Evolutionary conservation across 2,888 invertebrate genomes (phyloP), one percentile per base, ranked within the genome.

Genomic region (Eumacrocentrus americanus): DNA sequence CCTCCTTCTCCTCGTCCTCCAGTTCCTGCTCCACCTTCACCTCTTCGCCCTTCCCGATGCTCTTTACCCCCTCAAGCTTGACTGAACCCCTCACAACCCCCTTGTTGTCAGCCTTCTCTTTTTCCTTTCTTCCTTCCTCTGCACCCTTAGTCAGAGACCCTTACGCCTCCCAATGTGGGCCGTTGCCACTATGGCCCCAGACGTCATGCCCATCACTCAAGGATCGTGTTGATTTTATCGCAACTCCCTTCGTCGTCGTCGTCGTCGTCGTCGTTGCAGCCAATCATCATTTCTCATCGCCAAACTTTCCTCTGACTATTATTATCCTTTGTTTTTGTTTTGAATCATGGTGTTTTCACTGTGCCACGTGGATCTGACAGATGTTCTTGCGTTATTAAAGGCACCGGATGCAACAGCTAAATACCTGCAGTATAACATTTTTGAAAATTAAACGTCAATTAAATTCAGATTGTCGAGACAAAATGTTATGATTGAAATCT

Each of bases 71-170:
- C 52, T n/a, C 35, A 29, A 48, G 22, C 65, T 23, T n/a, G n/a
- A n/a, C n/a, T n/a, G n/a, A n/a, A 52, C 51, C 20, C 47, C 20
- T 42, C 29, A 37, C 53, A 48, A 44, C 44, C 61, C 53, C 23
- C n/a, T n/a, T n/a, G n/a, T n/a, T n/a, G n/a, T n/a, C n/a, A n/a
- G 55, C 61, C 60, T 61, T 62, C 61, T 61, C 55, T 51, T 58
- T 38, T 57, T 35, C 29, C 44, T 38, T 52, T 47, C 46, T 40
- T 42, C 54, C 25, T 20, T 42, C 20, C 47, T n/a, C n/a, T 56
- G 23, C 54, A 46, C 38, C 55, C 63, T 65, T 64, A 54, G 58
- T n/a, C n/a, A n/a, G n/a, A n/a, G n/a, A n/a, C 37, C 25, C 20
- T 38, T 42, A 38, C 22, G 16, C 34, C 38, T 38, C 53, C 54